Evolutionary conservation across 23 tunicate species (phyloP).

Genomic region (Styela plicata): DNA sequence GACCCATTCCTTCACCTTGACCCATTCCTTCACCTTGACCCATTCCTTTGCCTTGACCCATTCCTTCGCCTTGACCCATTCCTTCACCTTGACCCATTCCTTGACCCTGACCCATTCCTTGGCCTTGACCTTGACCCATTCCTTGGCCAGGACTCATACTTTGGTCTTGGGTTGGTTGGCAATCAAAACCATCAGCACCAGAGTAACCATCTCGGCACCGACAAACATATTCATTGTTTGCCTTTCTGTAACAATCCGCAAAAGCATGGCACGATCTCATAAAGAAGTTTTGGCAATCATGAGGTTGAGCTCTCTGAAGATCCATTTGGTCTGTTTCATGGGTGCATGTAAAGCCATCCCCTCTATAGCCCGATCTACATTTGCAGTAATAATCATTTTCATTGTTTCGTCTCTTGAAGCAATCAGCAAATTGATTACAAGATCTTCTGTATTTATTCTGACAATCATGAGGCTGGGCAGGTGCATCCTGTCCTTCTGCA

Average conservation of each 20-base stretch:
- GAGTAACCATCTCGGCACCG: constrained; percentile 4
- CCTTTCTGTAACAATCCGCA: constrained; percentile 13
- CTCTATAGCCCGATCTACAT: constrained; percentile 5
- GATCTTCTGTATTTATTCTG: constrained; percentile 11
- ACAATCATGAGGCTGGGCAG: constrained; percentile 18
- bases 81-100: not conserved
- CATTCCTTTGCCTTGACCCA: not conserved
- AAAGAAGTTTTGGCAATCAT: constrained; percentile 17
- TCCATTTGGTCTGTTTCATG: not conserved
- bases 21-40: not conserved
- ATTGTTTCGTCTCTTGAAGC: not conserved
- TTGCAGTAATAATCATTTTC: not conserved
- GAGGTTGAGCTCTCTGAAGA: constrained; percentile 6
- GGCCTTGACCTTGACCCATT: not conserved
- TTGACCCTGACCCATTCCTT: not conserved
- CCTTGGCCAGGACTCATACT: not conserved
- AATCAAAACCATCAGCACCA: constrained; percentile 16
- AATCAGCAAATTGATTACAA: constrained; percentile 17
- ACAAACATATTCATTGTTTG: not conserved
- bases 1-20: not conserved
- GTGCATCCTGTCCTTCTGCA: not conserved
- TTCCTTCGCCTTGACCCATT: not conserved
- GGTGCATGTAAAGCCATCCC: constrained; percentile 18
- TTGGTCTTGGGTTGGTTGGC: not conserved
- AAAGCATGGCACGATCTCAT: not conserved